Base-by-base conservation (phyloP, 2,888 invertebrate genomes). In the Apamea anceps region DNA sequence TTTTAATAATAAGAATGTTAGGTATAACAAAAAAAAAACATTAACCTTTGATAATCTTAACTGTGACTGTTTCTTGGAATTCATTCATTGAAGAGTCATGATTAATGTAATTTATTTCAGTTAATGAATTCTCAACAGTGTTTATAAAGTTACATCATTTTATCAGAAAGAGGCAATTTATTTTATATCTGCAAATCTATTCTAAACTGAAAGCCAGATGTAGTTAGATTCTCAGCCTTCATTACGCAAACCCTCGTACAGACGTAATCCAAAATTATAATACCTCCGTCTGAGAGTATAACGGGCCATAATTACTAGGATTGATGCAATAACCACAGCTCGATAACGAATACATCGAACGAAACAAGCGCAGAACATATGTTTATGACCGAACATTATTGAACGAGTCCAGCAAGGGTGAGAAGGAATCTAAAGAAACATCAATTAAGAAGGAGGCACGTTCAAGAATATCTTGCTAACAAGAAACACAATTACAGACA, bases 291-390 rank as follows among this genome's bases (percentile, higher is more conserved):
- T 68, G 73, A n/a, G 72, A 79, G 75, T 72, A 80, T 87, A 91
- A 89, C 87, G 85, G 90, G 32, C 78, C 79, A 79, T 91, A 91
- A 92, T 91, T 88, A 91, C 85, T 84, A 81, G 86, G 76, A 91
- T 89, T 89, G 88, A 89, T 90, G 87, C 86, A 89, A 82, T 82
- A 91, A 89, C 88, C 84, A 77, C 76, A 78, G 77, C 75, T 75
- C 81, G 86, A 80, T 88, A 89, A 90, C 85, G 87, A 91, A 92
- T 85, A 85, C 85, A 90, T 89, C 84, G 78, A 81, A 76, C 74
- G 80, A 87, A 89, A 89, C 81, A 83, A 89, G 85, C 84, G 73
- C 82, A 82, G 84, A 90, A 86, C 85, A 86, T 86, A 86, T 77
- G 86, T 87, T 84, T 87, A 79, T 72, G 71, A 82, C 48, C 70